Conservation (phyloP, 2,113 vertebrate genomes). For the Dendrocopos noguchii region DNA sequence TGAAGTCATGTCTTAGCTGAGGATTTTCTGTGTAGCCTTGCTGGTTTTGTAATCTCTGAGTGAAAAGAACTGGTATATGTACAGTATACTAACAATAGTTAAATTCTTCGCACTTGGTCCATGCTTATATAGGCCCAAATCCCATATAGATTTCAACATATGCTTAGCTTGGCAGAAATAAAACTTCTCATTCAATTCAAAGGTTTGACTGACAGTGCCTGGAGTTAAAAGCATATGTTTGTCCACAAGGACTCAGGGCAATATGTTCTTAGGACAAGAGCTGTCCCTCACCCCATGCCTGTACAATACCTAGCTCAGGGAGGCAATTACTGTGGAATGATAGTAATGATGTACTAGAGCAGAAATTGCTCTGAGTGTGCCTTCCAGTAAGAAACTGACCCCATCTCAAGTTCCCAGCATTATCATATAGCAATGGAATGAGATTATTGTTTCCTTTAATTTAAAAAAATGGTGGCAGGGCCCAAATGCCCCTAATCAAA, state of each 20-base stretch:
- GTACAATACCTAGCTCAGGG: not conserved
- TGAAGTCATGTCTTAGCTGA: slow-evolving; percentile 30
- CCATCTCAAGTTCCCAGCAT: slow-evolving; percentile 57
- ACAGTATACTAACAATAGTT: not conserved
- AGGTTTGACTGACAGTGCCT: not conserved
- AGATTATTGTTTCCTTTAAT: slow-evolving; percentile 63
- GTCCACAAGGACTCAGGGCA: not conserved
- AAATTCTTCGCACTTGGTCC: not conserved
- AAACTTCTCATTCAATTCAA: not conserved
- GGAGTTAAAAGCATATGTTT: not conserved
- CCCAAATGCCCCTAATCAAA: not conserved
- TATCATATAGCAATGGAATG: slow-evolving; percentile 53
- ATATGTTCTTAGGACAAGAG: not conserved
- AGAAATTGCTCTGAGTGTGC: not conserved
- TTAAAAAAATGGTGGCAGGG: not conserved
- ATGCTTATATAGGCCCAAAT: not conserved
- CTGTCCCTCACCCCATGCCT: not conserved
- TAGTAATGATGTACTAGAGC: not conserved
- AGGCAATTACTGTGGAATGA: not conserved
- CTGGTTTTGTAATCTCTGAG: not conserved
- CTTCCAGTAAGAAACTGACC: slow-evolving; percentile 55
- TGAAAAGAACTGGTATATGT: not conserved
- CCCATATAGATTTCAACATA: not conserved
- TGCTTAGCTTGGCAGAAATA: not conserved
- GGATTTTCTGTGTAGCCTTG: not conserved